A percentile compares a stretch with the other conserved stretches of the same genome.
phyloP scores from a whole-genome alignment of 35 echinoderm and acorn worm genomes.

The Diadema setosum region DNA sequence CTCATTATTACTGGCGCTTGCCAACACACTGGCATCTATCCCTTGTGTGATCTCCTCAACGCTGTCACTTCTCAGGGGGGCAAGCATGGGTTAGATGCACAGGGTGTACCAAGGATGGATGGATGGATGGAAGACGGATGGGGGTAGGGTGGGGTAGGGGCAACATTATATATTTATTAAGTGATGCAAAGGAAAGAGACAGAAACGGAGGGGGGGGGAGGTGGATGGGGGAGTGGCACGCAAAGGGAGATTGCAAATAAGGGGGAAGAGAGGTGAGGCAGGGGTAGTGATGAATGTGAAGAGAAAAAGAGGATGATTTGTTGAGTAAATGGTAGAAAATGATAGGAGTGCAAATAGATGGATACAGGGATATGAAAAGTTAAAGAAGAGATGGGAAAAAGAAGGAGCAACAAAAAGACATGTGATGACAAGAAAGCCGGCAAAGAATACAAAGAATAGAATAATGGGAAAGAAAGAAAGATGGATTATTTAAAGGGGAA shows the following conservation, averaged over 20 bases:
- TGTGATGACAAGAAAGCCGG: neutral
- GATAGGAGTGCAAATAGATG: neutral
- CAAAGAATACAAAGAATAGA: neutral
- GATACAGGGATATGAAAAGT: neutral
- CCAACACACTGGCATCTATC: neutral
- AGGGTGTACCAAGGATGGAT: neutral
- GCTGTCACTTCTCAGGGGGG: neutral
- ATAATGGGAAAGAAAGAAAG: neutral
- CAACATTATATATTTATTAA: too few relatives aligned
- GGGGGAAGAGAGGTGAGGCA: neutral
- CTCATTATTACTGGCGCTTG: slow-evolving; percentile 8
- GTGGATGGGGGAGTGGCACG: neutral
- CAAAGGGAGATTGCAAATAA: neutral
- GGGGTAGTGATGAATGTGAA: neutral
- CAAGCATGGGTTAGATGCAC: neutral
- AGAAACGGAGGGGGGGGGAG: neutral
- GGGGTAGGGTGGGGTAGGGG: neutral
- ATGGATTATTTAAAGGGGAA: neutral
- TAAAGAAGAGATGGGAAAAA: neutral
- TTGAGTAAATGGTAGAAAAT: neutral
- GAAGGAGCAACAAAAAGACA: neutral
- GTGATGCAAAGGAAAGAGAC: neutral
- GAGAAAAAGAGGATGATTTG: neutral
- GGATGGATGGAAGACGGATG: neutral
- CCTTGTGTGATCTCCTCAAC: neutral